These are phyloP conservation scores for Synanthedon vespiformis DNA, from an alignment of 2,888 invertebrate species.

Conservation along the genomic window DNA sequence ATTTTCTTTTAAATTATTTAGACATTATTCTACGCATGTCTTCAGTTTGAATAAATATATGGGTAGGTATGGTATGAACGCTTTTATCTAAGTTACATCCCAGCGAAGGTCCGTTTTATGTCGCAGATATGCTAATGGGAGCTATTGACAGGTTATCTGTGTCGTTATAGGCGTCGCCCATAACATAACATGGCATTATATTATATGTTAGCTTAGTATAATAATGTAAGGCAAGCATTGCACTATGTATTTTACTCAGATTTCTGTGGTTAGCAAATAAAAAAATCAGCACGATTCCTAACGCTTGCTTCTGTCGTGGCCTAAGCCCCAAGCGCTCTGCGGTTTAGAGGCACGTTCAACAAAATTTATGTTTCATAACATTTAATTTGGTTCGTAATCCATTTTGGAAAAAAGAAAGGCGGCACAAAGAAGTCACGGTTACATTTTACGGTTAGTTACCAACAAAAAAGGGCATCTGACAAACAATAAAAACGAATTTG, in stretches of 20 bases:
- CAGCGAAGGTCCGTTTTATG: background rate
- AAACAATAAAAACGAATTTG: no score
- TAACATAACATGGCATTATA: background rate
- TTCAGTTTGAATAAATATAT: no score
- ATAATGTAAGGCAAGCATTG: no score
- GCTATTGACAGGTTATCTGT: background rate
- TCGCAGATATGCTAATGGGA: background rate
- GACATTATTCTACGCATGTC: no score
- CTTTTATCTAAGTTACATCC: background rate
- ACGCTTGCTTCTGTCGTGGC: background rate
- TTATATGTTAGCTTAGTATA: no score
- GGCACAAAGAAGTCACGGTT: slow-evolving; percentile 2
- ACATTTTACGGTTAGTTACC: slow-evolving; percentile 4
- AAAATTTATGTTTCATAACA: slow-evolving; percentile 12
- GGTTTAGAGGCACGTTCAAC: slow-evolving; percentile 13
- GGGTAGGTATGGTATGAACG: no score
- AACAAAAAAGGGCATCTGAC: slow-evolving; percentile 1
- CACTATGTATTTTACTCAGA: no score
- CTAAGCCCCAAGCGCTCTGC: slow-evolving; percentile 5
- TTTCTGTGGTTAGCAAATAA: no score
- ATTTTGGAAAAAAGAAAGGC: slow-evolving; percentile 10
- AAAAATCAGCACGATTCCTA: no score
- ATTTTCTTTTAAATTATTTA: no score
- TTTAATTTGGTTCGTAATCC: slow-evolving; percentile 12
- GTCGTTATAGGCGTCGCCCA: background rate